A percentile compares a stretch with the other conserved stretches of the same genome.
phyloP scores from a whole-genome alignment of 1,140 invertebrate genomes.

The Asobara japonica region DNA sequence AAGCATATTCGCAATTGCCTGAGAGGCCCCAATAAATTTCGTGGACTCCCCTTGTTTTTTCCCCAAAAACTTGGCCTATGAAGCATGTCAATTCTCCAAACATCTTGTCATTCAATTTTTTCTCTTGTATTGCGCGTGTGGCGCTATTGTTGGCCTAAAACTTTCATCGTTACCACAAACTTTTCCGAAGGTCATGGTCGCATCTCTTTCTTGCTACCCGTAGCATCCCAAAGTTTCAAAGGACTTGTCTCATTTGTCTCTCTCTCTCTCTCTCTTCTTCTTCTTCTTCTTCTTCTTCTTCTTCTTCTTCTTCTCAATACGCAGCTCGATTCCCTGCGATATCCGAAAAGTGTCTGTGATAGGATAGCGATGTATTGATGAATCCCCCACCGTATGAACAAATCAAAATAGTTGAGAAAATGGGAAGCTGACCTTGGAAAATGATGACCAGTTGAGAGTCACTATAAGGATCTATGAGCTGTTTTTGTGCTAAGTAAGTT shows the following conservation, averaged over 20 bases:
- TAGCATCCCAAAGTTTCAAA: not conserved
- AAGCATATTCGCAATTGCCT: too few species aligned
- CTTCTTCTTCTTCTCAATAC: too few species aligned
- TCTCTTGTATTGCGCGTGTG: not conserved
- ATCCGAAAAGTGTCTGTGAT: too few species aligned
- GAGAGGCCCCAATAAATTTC: not conserved
- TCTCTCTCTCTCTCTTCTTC: not conserved
- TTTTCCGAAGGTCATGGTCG: conserved; percentile 3
- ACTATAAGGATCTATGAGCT: too few species aligned
- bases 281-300: not conserved
- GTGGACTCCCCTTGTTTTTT: not conserved
- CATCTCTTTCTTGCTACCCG: not conserved
- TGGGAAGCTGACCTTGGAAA: too few species aligned
- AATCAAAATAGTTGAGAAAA: too few species aligned
- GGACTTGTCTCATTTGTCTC: not conserved
- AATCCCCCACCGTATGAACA: too few species aligned
- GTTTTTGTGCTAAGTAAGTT: too few species aligned
- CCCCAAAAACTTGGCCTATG: not conserved
- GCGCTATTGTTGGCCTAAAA: not conserved
- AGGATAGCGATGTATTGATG: too few species aligned
- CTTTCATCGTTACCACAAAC: not conserved
- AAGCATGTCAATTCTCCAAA: not conserved
- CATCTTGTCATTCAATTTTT: not conserved
- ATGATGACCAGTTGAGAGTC: too few species aligned
- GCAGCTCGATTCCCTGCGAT: too few species aligned